Evolutionary conservation across 2,113 vertebrate species (phyloP), one percentile per base, ranked within the genome.

Genomic region (Notiomystis cincta): DNA sequence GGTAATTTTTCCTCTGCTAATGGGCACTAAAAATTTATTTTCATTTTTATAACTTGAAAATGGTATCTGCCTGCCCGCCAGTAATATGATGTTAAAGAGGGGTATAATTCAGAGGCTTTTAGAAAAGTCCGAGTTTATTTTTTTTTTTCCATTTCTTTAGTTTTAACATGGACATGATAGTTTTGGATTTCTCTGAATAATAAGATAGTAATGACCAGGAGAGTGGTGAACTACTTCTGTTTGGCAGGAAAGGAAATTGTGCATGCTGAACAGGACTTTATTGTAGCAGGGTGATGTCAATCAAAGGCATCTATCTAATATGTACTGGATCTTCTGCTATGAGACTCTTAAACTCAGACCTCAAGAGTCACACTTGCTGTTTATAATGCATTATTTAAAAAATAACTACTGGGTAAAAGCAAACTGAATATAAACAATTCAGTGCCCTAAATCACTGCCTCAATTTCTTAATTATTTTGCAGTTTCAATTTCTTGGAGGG

Each of bases 31-130:
- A 95, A 82, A 78, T 75, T 93, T 92, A 85, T 93, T 95, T 95
- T 85, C 19, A 72, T 88, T 95, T 96, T 92, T 93, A 67, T 90
- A 95, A 92, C 66, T 92, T 67, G 47, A 82, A 93, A 95, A 87
- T 62, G 45, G 38, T 82, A 67, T 89, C 76, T 80, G 80, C 57
- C 50, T 95, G 83, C 37, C n/a, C 3, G 27, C 44, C 48, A 80
- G 62, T 72, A 79, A 50, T 79, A 64, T 14, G 33, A 35, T 79
- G 6, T 71, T 82, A 53, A 85, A 50, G 28, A 89, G 7, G n/a
- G 19, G 5, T 21, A 20, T 78, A 70, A 64, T 82, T 93, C 57
- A 71, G 57, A 75, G 27, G 28, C 86, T 90, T 92, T 95, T 80
- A 60, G 48, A 94, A 64, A 75, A 92, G 35, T 69, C 47, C 2